phyloP scores from a whole-genome alignment of 2,113 vertebrate species.

The Leiothrix lutea region DNA sequence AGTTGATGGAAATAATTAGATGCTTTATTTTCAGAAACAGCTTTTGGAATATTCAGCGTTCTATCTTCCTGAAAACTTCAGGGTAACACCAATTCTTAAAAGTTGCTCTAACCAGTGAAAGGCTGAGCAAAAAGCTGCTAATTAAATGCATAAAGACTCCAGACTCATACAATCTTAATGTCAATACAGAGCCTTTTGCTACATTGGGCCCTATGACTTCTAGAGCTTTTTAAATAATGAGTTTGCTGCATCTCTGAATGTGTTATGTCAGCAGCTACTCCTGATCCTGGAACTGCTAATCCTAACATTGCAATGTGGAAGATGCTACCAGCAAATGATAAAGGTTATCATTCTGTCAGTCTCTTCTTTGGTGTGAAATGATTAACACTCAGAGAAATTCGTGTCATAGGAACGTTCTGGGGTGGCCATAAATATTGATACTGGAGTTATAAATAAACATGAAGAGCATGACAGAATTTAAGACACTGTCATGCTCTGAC shows the following conservation, averaged over 20 bases:
- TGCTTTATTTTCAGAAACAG: not conserved
- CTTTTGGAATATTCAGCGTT: not conserved
- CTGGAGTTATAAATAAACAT: slow-evolving; percentile 40
- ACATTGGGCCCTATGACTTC: not conserved
- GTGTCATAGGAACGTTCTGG: not conserved
- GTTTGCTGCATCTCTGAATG: not conserved
- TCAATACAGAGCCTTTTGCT: not conserved
- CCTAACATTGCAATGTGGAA: not conserved
- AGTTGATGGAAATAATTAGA: not conserved
- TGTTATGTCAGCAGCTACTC: slow-evolving; percentile 5
- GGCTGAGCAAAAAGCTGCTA: not conserved
- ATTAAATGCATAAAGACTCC: not conserved
- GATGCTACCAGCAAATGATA: slow-evolving; percentile 41
- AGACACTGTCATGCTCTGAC: not conserved
- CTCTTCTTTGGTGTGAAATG: not conserved
- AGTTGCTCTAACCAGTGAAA: not conserved
- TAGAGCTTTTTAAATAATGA: not conserved
- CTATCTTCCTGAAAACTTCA: not conserved
- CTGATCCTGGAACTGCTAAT: not conserved
- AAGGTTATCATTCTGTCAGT: slow-evolving; percentile 40
- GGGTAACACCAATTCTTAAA: not conserved
- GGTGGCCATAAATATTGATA: slow-evolving; percentile 27
- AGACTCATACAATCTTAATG: not conserved
- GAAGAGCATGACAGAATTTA: slow-evolving; percentile 36
- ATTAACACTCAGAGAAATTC: slow-evolving; percentile 9